Conservation (phyloP, 2,888 invertebrate genomes). For the Mythimna lalbum region DNA sequence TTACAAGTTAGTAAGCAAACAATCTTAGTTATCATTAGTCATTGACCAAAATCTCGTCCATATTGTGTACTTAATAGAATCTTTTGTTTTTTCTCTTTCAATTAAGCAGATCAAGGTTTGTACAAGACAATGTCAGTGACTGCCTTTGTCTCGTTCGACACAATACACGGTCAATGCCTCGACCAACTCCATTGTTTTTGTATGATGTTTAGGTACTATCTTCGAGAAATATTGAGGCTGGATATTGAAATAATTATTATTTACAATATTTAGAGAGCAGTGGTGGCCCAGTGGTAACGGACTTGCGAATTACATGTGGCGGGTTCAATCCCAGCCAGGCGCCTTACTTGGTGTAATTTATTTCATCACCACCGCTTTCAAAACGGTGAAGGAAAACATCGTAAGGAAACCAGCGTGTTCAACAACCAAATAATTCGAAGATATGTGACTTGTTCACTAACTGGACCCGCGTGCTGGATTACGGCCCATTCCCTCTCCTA, state of each 20-base stretch:
- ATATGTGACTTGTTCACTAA: too few species aligned
- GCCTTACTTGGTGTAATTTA: too few species aligned
- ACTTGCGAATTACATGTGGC: too few species aligned
- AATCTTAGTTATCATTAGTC: not conserved
- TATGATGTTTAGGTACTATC: not conserved
- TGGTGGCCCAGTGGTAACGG: too few species aligned
- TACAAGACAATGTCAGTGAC: constrained; percentile 29
- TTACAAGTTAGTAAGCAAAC: not conserved
- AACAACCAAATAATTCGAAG: too few species aligned
- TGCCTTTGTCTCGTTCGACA: constrained; percentile 12
- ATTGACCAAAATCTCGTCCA: not conserved
- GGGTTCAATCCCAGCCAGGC: too few species aligned
- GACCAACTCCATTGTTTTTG: constrained; percentile 8
- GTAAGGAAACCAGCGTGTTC: too few species aligned
- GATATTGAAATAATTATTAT: not conserved
- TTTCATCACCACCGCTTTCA: too few species aligned
- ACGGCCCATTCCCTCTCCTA: too few species aligned
- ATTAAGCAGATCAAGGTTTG: constrained; percentile 8
- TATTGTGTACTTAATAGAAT: not conserved
- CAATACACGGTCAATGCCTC: constrained; percentile 39
- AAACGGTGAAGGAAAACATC: too few species aligned
- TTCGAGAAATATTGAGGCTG: constrained; percentile 5
- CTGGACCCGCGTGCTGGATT: too few species aligned
- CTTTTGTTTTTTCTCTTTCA: not conserved
- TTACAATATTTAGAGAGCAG: not conserved